phyloP scores from a whole-genome alignment of 1,140 invertebrate genomes.

The Listronotus bonariensis region DNA sequence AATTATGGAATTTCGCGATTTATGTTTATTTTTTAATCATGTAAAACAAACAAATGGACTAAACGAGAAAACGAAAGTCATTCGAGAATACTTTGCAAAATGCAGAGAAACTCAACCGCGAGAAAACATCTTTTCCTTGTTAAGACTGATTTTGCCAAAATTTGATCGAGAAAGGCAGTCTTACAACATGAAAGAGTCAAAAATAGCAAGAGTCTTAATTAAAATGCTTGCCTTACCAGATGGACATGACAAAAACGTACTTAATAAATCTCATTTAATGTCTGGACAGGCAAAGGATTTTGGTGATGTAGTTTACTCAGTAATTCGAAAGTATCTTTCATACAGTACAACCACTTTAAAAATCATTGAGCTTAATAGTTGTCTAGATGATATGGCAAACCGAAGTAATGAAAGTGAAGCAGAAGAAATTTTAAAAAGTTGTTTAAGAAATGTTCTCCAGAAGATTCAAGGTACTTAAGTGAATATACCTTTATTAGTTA shows the following conservation, averaged over 20 bases:
- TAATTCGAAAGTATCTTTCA: constrained; percentile 69
- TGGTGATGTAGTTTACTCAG: constrained; percentile 70
- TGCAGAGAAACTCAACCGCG: constrained; percentile 26
- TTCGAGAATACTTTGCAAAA: constrained; percentile 37
- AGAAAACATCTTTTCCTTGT: constrained; percentile 65
- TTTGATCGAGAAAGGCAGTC: constrained; percentile 67
- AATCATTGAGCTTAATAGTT: constrained; percentile 69
- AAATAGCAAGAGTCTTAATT: constrained; percentile 69
- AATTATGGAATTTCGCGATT: constrained; percentile 41
- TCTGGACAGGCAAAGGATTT: constrained; percentile 66
- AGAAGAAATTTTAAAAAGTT: constrained; percentile 50
- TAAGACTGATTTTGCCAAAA: constrained; percentile 73
- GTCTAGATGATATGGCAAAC: constrained; percentile 71
- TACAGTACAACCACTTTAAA: constrained; percentile 58
- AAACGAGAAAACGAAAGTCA: constrained; percentile 35
- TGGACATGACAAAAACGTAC: constrained; percentile 66
- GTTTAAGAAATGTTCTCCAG: constrained; percentile 51
- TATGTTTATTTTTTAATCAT: constrained; percentile 43
- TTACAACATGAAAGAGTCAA: constrained; percentile 70
- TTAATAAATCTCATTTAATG: constrained; percentile 60
- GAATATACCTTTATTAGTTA: too few species aligned
- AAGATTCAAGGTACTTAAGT: constrained; percentile 34
- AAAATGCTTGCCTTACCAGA: constrained; percentile 70
- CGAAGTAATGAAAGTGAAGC: constrained; percentile 61
- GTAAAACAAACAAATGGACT: constrained; percentile 27